Base-by-base conservation (phyloP, 92 coral and sea anemone species). In the Epizoanthus rinbou region DNA sequence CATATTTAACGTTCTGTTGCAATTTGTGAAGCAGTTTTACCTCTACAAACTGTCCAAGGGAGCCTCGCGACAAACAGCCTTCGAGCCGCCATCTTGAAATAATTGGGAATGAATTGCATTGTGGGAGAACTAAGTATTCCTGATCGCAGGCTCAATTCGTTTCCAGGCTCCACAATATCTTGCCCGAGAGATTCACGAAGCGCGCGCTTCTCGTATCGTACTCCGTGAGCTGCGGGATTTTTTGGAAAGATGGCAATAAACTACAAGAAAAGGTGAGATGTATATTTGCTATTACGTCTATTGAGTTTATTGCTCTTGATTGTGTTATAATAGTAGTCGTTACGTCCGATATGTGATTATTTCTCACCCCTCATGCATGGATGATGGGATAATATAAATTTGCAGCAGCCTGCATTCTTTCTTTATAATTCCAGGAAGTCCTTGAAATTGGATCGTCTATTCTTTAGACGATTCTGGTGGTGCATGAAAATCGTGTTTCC, bases 21-120 rank as follows among this genome's bases (percentile, higher is more conserved):
- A 50, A 45, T 8, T 5, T 47, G 54, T 47, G 54, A 47, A 47
- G 45, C 47, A 64, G 14, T 11, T 15, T 4, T 70, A 95, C 98
- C 92, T 76, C 92, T 78, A 57, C 97, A 89, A 21, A 90, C 95
- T 54, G 97, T 95, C 97, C 97, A 95, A 15, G 98, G 98, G 56
- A 95, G 90, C 75, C 87, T 89, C 57, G 97, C 97, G 0, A 95
- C 95, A 87, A 95, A 95, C 54, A 93, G 68, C 43, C 89, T 47
- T 47, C 81, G 88, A 31, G 94, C 85, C 87, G 97, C 94, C 97
- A 93, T 92, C 74, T 87, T 92, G 86, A 79, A 82, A 83, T 53
- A 28, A 7, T 15, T 6, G 47, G 19, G 18, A 24, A 33, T 59
- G 57, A 23, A 23, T 1, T 9, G 18, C 69, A 64, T 8, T 64